Base-by-base conservation (phyloP, 1,140 invertebrate genomes). In the Homalodisca vitripennis region DNA sequence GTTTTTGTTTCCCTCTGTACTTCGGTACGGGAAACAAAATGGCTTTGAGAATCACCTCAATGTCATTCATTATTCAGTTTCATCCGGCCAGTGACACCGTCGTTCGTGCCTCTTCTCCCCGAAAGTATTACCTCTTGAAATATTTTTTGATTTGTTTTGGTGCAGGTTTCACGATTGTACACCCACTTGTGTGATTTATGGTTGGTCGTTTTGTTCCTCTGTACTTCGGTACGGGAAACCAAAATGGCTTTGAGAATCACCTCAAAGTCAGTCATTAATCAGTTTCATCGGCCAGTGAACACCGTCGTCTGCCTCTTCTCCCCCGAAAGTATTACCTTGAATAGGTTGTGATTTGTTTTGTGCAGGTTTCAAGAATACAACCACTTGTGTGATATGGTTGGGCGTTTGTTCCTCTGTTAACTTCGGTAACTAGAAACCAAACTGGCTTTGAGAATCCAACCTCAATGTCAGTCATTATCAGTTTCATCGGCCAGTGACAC, bases 211-310 rank as follows among this genome's bases (percentile, higher is more conserved):
- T 90, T 75, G 82, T 90, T 66, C 86, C 88, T 0, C 87, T 90
- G 69, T 89, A 89, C 75, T 89, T 89, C 72, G 87, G 86, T 30
- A 88, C 87, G 1, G 82, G 85, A 69, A 85, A 87, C 73, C 73
- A 87, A 90, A 73, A 79, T 77, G 66, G 83, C 92, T 87, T 87
- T 92, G 47, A 89, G 92, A 78, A 88, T 91, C 71, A 88, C 89
- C n/a, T 91, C 88, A 63, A 82, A 92, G 79, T 91, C 89, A 74
- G 89, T 92, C 81, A 91, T 89, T 71, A 86, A n/a, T 93, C 71
- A 91, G 85, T 74, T 84, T 92, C 66, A n/a, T 92, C 89, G 74
- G 91, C 91, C 13, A 88, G 88, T 0, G 91, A 92, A n/a, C 12
- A 89, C 87, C 0, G 81, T 93, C 0, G 85, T 87, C 24, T 92